phyloP scores from a whole-genome alignment of 2,888 invertebrate genomes.

The Cephalotes varians region DNA sequence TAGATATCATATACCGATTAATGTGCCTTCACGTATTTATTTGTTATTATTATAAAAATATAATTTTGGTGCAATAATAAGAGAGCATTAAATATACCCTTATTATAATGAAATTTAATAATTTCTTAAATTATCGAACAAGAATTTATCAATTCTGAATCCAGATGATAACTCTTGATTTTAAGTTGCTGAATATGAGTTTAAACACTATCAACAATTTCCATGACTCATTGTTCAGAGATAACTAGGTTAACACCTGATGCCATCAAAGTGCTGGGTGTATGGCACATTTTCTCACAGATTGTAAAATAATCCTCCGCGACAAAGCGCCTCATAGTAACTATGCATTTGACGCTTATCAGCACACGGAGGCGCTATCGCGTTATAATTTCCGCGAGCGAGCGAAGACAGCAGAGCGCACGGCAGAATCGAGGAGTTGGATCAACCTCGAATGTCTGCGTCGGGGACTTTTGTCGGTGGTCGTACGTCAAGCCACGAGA shows the following conservation, averaged over 20 bases:
- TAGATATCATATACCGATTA: neutral
- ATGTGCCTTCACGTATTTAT: neutral
- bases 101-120: neutral
- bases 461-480: conserved; percentile 57
- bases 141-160: neutral
- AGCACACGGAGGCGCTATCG: conserved; percentile 29
- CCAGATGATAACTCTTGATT: neutral
- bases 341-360: conserved; percentile 51
- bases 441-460: conserved; percentile 40
- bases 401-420: conserved; percentile 3
- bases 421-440: neutral
- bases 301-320: conserved; percentile 26
- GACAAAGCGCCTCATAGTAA: conserved; percentile 2
- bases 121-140: neutral
- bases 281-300: neutral
- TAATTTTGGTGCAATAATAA: neutral
- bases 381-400: conserved; percentile 44
- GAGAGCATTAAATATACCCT: neutral
- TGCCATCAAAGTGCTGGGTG: neutral
- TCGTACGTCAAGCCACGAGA: conserved; percentile 57
- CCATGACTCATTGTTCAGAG: neutral
- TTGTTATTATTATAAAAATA: neutral
- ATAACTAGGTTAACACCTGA: neutral
- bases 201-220: neutral
- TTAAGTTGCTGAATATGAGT: neutral